Percentiles rank a stretch among this genome's conserved stretches.
These are phyloP conservation scores for Sarcophaga rosellei DNA, from an alignment of 2,888 invertebrate genomes.

Conservation along the genomic window DNA sequence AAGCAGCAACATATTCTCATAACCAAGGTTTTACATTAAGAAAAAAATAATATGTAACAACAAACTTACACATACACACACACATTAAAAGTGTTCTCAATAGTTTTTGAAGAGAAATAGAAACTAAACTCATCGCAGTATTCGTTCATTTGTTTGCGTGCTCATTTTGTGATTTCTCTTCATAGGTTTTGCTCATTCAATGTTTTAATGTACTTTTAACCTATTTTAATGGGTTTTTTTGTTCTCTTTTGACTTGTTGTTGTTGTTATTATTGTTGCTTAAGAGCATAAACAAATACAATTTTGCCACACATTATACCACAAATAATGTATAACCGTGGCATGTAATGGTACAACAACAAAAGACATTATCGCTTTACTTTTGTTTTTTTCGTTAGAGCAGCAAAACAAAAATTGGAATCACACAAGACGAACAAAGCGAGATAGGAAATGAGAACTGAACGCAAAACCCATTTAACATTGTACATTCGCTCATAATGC, in stretches of 20 bases:
- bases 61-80: background rate
- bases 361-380: constrained; percentile 10
- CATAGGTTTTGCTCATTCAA: constrained; percentile 1
- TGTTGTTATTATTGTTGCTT: background rate
- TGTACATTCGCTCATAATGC: background rate
- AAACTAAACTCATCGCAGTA: background rate
- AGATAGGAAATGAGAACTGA: background rate
- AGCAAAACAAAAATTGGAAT: background rate
- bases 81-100: constrained; percentile 9
- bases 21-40: constrained; percentile 26
- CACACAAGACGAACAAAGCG: background rate
- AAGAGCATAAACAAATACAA: constrained; percentile 37
- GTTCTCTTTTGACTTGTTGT: background rate
- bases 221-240: constrained; percentile 48
- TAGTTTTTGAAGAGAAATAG: background rate
- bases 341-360: background rate
- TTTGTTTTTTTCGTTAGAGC: constrained; percentile 5
- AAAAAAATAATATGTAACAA: constrained; percentile 20
- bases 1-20: constrained; percentile 24
- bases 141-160: constrained; percentile 18
- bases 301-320: constrained; percentile 44
- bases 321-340: constrained; percentile 47
- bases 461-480: constrained; percentile 4
- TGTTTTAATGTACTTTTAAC: constrained; percentile 58
- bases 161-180: background rate